Base-by-base conservation (phyloP, 1,140 invertebrate genomes). In the Popillia japonica region DNA sequence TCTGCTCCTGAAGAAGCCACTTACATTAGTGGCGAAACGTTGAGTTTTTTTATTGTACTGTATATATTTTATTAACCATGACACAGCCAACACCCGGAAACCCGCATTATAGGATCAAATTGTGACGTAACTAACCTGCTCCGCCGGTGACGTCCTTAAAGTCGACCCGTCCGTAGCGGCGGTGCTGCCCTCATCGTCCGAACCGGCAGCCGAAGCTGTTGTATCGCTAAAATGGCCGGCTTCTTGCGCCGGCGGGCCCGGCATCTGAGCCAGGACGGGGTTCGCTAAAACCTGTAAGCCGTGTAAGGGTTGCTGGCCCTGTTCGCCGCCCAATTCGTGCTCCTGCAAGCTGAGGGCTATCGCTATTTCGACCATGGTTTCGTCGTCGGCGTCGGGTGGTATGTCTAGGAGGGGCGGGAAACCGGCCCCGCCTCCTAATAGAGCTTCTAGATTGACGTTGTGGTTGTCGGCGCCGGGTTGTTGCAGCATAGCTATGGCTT, bases 301-400 rank as follows among this genome's bases (percentile, higher is more conserved):
- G 22, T 76, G 74, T 59, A 74, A 34, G 22, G 61, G 61, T 27
- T 34, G 41, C 75, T 79, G 78, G 55, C 44, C 59, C 34, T 68
- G 48, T 40, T 41, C 74, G 14, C 61, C 78, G n/a, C 74, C 75
- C 8, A 79, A 41, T n/a, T 73, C 89, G 78, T 93, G 91, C 82
- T 93, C 96, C 86, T 98, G 96, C 3, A 99, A 89, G 82, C 96
- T 98, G 0, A 99, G 88, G 0, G 97, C 97, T 81, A 99, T 98
- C 0, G 97, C 97, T 78, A 99, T 90, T 87, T 98, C 96, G 23
- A 99, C 95, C 92, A 99, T 98, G 0, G 96, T 94, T 86, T 99
- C 97, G 86, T 98, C 97, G 85, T 98, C 96, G 3, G 95, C 95
- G 87, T 98, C 96, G 6, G 95, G 93, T 14, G 95, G 95, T 27